Evolutionary conservation across 2,113 vertebrate species (phyloP).

Genomic region (Thunnus maccoyii): DNA sequence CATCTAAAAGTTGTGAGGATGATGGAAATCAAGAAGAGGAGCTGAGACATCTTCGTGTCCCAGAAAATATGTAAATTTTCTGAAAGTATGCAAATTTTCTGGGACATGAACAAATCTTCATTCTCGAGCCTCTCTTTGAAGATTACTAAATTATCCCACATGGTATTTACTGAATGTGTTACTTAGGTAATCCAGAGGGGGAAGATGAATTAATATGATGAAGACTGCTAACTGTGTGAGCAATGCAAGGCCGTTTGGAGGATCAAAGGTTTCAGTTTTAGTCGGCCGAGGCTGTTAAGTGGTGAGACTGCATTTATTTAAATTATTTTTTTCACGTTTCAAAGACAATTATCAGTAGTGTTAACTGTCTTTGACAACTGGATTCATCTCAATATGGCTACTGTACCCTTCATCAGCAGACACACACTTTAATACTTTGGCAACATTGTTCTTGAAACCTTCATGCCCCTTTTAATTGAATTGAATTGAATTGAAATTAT

Average conservation of each 20-base stretch:
- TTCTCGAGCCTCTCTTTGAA: slow-evolving; percentile 70
- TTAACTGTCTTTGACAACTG: too few relatives aligned
- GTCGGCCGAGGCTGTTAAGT: slow-evolving; percentile 4
- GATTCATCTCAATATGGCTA: too few relatives aligned
- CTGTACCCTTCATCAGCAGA: too few relatives aligned
- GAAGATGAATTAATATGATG: slow-evolving; percentile 46
- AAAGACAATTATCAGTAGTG: slow-evolving; percentile 9
- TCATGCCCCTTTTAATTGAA: too few relatives aligned
- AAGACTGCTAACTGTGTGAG: slow-evolving; percentile 35
- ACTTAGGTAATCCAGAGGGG: slow-evolving; percentile 52
- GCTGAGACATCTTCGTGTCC: slow-evolving; percentile 41
- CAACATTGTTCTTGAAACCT: too few relatives aligned
- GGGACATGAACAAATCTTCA: slow-evolving; percentile 40
- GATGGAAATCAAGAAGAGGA: slow-evolving; percentile 30
- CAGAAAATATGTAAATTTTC: slow-evolving; percentile 71
- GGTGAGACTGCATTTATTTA: background rate
- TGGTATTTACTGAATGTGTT: slow-evolving; percentile 60
- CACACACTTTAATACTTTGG: too few relatives aligned
- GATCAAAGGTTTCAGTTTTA: slow-evolving; percentile 53
- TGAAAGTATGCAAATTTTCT: slow-evolving; percentile 65
- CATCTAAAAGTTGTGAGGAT: slow-evolving; percentile 22
- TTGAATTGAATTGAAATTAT: background rate
- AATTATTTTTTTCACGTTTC: background rate
- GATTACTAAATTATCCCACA: slow-evolving; percentile 67
- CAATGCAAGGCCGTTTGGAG: slow-evolving; percentile 35